phyloP scores from a whole-genome alignment of 2,113 vertebrate species.

The Psophia crepitans region DNA sequence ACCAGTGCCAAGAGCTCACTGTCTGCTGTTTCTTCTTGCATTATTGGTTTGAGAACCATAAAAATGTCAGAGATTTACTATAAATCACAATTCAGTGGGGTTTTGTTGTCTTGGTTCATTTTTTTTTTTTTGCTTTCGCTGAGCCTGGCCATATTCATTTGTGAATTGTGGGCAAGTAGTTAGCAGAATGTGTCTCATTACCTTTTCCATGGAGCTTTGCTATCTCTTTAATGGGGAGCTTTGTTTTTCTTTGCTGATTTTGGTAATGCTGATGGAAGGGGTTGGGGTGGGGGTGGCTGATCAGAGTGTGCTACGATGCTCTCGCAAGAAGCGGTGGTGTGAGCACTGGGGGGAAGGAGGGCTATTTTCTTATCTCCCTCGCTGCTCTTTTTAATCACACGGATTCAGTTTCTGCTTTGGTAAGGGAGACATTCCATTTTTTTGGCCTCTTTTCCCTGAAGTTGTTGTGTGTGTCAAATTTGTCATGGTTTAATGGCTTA shows the following conservation, averaged over 20 bases:
- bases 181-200: background rate
- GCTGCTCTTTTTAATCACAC: background rate
- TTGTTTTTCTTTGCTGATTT: background rate
- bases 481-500: conserved; percentile 53
- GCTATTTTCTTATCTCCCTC: background rate
- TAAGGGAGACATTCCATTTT: conserved; percentile 12
- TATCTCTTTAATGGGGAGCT: background rate
- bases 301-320: accelerated
- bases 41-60: conserved; percentile 50
- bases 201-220: background rate
- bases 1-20: background rate
- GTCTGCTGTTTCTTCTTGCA: conserved; percentile 7
- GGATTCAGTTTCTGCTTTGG: background rate
- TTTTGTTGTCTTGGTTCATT: background rate
- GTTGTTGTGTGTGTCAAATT: conserved; percentile 51
- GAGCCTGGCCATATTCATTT: background rate
- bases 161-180: background rate
- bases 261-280: background rate
- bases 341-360: background rate
- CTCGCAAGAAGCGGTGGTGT: background rate
- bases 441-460: conserved; percentile 52
- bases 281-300: background rate
- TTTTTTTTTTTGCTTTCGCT: background rate
- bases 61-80: conserved; percentile 32
- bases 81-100: conserved; percentile 23